Percentiles rank a stretch among this genome's conserved stretches.
Conservation (phyloP, 2,113 vertebrate species). For the Rousettus leschenaultii region DNA sequence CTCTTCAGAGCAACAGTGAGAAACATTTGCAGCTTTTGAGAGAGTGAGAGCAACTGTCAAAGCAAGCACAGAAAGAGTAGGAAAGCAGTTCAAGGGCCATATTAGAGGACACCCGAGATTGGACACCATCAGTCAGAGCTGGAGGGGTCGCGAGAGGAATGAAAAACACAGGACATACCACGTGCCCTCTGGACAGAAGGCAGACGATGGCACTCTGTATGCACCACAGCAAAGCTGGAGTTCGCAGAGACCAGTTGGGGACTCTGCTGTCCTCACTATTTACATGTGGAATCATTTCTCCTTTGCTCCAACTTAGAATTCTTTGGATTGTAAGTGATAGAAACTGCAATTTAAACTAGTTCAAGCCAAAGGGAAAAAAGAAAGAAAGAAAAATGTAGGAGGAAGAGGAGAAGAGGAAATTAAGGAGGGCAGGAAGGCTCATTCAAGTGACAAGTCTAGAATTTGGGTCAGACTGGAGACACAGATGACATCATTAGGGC, state of each 20-base stretch:
- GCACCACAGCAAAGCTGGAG: background rate
- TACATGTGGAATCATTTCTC: background rate
- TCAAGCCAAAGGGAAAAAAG: background rate
- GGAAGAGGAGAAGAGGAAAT: no score
- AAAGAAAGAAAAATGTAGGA: background rate
- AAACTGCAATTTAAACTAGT: background rate
- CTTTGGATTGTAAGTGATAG: background rate
- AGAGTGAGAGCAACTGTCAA: constrained; percentile 45
- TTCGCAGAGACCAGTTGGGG: background rate
- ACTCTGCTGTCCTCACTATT: background rate
- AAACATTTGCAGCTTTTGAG: constrained; percentile 29
- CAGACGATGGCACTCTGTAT: background rate
- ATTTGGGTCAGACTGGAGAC: background rate
- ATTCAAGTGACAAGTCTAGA: background rate
- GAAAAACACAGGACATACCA: background rate
- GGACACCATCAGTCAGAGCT: background rate
- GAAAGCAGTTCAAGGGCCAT: background rate
- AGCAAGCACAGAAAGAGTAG: background rate
- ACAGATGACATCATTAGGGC: no score
- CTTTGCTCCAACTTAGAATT: background rate
- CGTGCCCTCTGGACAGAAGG: background rate
- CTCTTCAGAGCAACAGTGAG: constrained; percentile 21
- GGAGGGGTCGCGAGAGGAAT: no score
- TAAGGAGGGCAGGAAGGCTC: background rate
- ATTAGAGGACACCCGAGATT: background rate